These are phyloP conservation scores for Drosophila auraria DNA, from an alignment of 1,140 invertebrate genomes.

Conservation along the genomic window DNA sequence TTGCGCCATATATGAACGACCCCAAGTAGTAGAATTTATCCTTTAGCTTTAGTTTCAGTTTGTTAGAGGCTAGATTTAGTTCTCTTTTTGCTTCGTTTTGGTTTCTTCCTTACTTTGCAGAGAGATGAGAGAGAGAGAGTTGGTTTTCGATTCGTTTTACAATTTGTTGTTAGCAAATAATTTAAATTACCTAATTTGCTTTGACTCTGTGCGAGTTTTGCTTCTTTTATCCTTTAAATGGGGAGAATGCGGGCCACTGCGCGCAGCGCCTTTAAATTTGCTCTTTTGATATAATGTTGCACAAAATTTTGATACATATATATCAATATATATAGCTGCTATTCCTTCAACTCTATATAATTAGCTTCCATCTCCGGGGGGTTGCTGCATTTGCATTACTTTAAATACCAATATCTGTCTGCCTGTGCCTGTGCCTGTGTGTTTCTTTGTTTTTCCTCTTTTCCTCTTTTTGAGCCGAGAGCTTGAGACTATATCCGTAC, in stretches of 20 bases:
- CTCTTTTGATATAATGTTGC: slow-evolving; percentile 80
- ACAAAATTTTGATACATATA: slow-evolving; percentile 74
- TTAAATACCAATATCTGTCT: slow-evolving; percentile 57
- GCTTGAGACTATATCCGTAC: slow-evolving; percentile 46
- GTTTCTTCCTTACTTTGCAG: background rate
- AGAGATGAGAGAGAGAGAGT: slow-evolving; percentile 19
- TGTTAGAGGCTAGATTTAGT: slow-evolving; percentile 44
- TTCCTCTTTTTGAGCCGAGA: slow-evolving; percentile 32
- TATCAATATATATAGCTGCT: slow-evolving; percentile 51
- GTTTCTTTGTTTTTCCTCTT: slow-evolving; percentile 6
- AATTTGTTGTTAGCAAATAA: slow-evolving; percentile 54
- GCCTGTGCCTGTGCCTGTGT: slow-evolving; percentile 31
- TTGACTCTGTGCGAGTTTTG: background rate
- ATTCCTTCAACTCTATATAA: slow-evolving; percentile 67
- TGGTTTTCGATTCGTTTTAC: slow-evolving; percentile 40
- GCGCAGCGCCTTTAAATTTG: slow-evolving; percentile 40
- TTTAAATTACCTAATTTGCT: slow-evolving; percentile 57
- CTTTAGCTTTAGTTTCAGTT: slow-evolving; percentile 48
- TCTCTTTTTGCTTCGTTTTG: slow-evolving; percentile 29
- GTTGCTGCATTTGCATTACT: background rate
- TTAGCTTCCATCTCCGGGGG: slow-evolving; percentile 44
- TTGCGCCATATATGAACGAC: slow-evolving; percentile 5
- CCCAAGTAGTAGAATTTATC: slow-evolving; percentile 58
- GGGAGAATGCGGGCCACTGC: slow-evolving; percentile 33
- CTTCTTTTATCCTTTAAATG: slow-evolving; percentile 10